phyloP scores from a whole-genome alignment of 2,113 vertebrate genomes.

The Chloroceryle aenea region DNA sequence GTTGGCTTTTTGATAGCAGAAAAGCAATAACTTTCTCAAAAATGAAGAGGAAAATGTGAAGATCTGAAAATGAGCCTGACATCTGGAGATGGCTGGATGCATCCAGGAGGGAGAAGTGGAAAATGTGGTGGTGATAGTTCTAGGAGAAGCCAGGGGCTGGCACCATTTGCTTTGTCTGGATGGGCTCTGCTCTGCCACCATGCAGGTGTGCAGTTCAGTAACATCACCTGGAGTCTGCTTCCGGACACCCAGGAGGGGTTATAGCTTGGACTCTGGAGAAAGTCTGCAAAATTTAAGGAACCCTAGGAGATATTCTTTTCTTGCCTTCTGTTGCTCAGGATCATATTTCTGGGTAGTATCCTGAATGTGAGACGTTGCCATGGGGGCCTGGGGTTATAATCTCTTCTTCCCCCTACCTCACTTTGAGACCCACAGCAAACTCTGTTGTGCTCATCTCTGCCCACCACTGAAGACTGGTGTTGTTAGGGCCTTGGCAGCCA shows the following conservation, averaged over 20 bases:
- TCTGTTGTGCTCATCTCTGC: not conserved
- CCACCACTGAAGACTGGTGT: not conserved
- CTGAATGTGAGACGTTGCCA: not conserved
- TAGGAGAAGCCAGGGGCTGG: not conserved
- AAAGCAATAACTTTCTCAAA: not conserved
- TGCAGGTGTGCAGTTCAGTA: not conserved
- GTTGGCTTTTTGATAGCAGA: not conserved
- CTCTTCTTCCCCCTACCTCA: rapidly evolving
- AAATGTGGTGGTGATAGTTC: not conserved
- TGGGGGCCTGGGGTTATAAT: not conserved
- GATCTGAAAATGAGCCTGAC: not conserved
- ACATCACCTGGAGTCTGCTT: rapidly evolving
- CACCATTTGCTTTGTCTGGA: not conserved
- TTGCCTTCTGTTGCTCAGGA: not conserved
- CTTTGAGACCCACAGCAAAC: not conserved
- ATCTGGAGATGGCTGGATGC: not conserved
- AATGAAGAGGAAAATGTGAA: not conserved
- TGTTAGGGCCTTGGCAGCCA: not conserved
- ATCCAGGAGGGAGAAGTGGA: not conserved
- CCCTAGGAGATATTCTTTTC: not conserved
- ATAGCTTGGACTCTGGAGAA: not conserved
- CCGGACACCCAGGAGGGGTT: not conserved
- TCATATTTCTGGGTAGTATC: not conserved
- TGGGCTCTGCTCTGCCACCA: not conserved
- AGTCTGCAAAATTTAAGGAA: not conserved